These are phyloP conservation scores for Pentamera pediparva DNA, from an alignment of 53 echinoderm and acorn worm genomes.

Conservation along the genomic window DNA sequence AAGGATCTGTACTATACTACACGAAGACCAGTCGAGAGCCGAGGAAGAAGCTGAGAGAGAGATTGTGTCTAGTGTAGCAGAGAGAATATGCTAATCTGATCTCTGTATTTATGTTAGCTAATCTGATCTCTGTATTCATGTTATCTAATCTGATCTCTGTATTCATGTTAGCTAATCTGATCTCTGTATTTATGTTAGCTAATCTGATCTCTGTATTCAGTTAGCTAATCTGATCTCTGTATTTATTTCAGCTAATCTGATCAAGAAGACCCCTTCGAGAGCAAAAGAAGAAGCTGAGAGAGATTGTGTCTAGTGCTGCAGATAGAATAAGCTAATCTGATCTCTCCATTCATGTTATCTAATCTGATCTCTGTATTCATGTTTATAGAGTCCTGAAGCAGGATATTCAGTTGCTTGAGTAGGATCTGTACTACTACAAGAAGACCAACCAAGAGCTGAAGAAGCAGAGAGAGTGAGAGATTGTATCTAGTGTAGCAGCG, in stretches of 20 bases:
- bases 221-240: background rate
- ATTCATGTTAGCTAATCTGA: background rate
- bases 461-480: constrained; percentile 72
- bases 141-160: too few species aligned
- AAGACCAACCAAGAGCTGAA: constrained; percentile 90
- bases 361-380: too few species aligned
- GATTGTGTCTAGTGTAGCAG: constrained; percentile 45
- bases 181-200: background rate
- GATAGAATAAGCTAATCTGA: background rate
- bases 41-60: constrained; percentile 76
- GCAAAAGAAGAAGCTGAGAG: constrained; percentile 75
- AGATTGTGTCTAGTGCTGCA: constrained; percentile 57
- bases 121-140: too few species aligned
- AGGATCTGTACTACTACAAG: constrained; percentile 92
- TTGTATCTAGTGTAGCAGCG: constrained; percentile 50
- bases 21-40: constrained; percentile 81
- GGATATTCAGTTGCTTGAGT: constrained; percentile 69
- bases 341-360: background rate
- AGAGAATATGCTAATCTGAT: too few species aligned
- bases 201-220: background rate
- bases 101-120: too few species aligned
- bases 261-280: constrained; percentile 90
- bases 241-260: constrained; percentile 67
- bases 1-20: too few species aligned
- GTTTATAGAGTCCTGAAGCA: too few species aligned